Percentiles rank a stretch among this genome's conserved stretches.
Evolutionary conservation across 2,888 invertebrate species (phyloP).

Genomic region (Cryptus armator): DNA sequence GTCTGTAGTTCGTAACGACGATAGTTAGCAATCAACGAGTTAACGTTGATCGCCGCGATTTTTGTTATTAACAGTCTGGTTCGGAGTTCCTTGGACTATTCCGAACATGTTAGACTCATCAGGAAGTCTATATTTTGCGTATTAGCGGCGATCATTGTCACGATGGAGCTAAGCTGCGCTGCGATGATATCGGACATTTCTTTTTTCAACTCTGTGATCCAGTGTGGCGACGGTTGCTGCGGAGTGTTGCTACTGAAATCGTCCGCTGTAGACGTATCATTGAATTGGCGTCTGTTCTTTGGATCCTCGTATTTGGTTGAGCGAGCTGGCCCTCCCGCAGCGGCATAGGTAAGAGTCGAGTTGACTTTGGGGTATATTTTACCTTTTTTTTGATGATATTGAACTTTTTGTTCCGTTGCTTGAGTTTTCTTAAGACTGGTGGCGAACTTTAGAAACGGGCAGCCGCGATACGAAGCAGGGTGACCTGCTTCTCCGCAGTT

Average conservation of each 20-base stretch:
- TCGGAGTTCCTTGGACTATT: neutral
- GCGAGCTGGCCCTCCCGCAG: no score
- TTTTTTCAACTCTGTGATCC: neutral
- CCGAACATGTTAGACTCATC: neutral
- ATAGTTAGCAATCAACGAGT: neutral
- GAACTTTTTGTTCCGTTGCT: neutral
- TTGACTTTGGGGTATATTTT: neutral
- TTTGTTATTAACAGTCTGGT: neutral
- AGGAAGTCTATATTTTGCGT: neutral
- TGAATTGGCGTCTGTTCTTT: no score
- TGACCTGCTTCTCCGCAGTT: constrained; percentile 52
- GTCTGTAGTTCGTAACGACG: neutral
- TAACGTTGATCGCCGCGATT: constrained; percentile 19
- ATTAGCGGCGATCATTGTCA: neutral
- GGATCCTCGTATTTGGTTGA: neutral
- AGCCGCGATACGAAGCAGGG: constrained; percentile 63
- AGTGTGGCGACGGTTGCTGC: neutral
- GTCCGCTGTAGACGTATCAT: no score
- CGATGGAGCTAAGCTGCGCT: neutral
- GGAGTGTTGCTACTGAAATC: neutral
- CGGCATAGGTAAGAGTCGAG: neutral
- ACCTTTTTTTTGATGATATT: no score
- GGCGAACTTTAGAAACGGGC: constrained; percentile 33
- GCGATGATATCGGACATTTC: neutral
- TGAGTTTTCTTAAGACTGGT: neutral